Percentiles rank a stretch among this genome's conserved stretches.
These are phyloP conservation scores for Forbesichthys papilliferus DNA, from an alignment of 2,113 vertebrate species.

Conservation along the genomic window DNA sequence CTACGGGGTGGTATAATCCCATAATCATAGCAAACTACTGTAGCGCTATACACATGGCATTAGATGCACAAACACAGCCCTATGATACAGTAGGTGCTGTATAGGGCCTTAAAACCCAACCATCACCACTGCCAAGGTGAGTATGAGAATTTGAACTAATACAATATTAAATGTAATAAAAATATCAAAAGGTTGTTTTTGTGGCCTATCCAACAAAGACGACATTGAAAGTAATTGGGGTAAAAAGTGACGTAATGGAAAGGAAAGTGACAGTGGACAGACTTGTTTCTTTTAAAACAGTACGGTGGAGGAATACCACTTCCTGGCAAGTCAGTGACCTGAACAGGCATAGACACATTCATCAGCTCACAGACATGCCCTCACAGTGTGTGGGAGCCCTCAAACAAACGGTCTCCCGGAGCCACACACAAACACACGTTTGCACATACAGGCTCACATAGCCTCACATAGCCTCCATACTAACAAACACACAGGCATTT, in stretches of 20 bases:
- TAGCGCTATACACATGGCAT: neutral
- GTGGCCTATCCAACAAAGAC: neutral
- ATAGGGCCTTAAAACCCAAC: no score
- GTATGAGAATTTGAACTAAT: neutral
- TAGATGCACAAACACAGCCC: neutral
- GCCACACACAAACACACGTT: constrained; percentile 17
- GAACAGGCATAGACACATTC: constrained; percentile 33
- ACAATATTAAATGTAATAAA: no score
- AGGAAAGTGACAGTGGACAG: neutral
- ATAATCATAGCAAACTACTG: neutral
- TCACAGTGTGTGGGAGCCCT: constrained; percentile 46
- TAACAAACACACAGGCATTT: neutral
- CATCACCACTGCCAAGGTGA: neutral
- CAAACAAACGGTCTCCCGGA: constrained; percentile 50
- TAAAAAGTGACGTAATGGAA: no score
- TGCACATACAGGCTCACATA: constrained; percentile 20
- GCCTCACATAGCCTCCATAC: neutral
- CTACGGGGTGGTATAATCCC: neutral
- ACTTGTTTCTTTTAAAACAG: neutral
- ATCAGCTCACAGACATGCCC: constrained; percentile 51
- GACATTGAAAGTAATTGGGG: neutral
- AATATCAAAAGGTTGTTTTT: no score
- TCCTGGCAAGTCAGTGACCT: constrained; percentile 38
- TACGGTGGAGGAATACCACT: constrained; percentile 7
- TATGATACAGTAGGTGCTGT: neutral